Percentiles rank a stretch among this genome's conserved stretches.
These are phyloP conservation scores for Ophonus ardosiacus DNA, from an alignment of 2,888 invertebrate species.

Conservation along the genomic window DNA sequence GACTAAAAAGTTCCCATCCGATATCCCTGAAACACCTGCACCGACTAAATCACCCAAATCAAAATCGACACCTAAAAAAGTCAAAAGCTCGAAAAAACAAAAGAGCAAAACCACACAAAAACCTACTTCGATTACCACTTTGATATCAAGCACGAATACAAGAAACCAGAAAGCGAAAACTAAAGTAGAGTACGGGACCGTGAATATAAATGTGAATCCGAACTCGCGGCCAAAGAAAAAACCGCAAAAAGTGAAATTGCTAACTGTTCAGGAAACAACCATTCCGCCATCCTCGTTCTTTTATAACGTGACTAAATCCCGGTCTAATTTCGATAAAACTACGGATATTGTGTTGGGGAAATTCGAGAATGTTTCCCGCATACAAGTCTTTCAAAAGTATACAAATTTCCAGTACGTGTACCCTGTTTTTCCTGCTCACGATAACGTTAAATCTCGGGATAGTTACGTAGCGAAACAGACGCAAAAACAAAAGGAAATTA, in stretches of 20 bases:
- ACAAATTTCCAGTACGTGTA: slow-evolving; percentile 88
- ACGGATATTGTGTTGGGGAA: slow-evolving; percentile 55
- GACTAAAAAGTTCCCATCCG: slow-evolving; percentile 80
- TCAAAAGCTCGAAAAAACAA: slow-evolving; percentile 79
- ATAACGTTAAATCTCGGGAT: slow-evolving; percentile 72
- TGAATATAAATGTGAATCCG: slow-evolving; percentile 43
- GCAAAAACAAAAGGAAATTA: slow-evolving; percentile 75
- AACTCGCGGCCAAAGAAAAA: slow-evolving; percentile 62
- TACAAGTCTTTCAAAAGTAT: slow-evolving; percentile 85
- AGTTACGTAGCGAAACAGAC: slow-evolving; percentile 70
- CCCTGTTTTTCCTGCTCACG: slow-evolving; percentile 79
- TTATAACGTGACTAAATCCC: slow-evolving; percentile 56
- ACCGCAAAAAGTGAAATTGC: slow-evolving; percentile 64
- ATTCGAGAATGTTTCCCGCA: slow-evolving; percentile 74
- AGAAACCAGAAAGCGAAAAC: slow-evolving; percentile 46
- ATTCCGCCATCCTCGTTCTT: slow-evolving; percentile 48
- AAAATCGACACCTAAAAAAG: slow-evolving; percentile 76
- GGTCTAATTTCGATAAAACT: slow-evolving; percentile 50
- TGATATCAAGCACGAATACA: slow-evolving; percentile 44
- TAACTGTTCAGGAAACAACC: slow-evolving; percentile 55
- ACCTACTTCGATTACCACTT: slow-evolving; percentile 70
- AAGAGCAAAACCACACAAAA: slow-evolving; percentile 77
- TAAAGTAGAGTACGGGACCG: slow-evolving; percentile 36
- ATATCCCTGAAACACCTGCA: slow-evolving; percentile 68
- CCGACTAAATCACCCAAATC: slow-evolving; percentile 67